Percentiles rank a stretch among this genome's conserved stretches.
phyloP scores from a whole-genome alignment of 2,888 invertebrate species.

The Mechanitis mazaeus region DNA sequence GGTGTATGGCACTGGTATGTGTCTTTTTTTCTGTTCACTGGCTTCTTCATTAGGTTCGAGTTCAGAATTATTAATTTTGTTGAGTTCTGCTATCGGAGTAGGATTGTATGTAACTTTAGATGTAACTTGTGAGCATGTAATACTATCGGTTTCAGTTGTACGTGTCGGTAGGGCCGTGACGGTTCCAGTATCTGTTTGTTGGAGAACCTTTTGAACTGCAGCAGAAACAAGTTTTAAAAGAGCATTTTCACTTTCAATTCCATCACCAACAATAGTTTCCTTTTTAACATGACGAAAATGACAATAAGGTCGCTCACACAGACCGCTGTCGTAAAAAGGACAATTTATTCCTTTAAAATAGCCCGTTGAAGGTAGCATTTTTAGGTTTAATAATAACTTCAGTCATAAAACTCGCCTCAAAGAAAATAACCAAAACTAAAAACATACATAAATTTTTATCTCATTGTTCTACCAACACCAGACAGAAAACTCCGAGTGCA shows the following conservation, averaged over 20 bases:
- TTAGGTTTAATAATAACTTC: slow-evolving; percentile 27
- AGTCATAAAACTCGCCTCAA: slow-evolving; percentile 19
- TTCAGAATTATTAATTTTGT: slow-evolving; percentile 58
- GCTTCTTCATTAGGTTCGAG: slow-evolving; percentile 49
- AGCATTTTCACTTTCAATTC: slow-evolving; percentile 69
- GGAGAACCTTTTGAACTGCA: slow-evolving; percentile 78
- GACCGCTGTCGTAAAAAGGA: slow-evolving; percentile 87
- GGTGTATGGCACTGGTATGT: slow-evolving; percentile 73
- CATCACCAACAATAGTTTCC: slow-evolving; percentile 72
- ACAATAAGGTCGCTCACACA: slow-evolving; percentile 93
- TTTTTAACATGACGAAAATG: slow-evolving; percentile 91
- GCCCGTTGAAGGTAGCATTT: slow-evolving; percentile 93
- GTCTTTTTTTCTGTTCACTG: slow-evolving; percentile 58
- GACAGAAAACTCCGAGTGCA: slow-evolving; percentile 10
- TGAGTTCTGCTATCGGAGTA: slow-evolving; percentile 79
- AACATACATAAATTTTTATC: slow-evolving; percentile 20
- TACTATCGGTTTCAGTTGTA: slow-evolving; percentile 29
- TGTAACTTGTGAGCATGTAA: slow-evolving; percentile 41
- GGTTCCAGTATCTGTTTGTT: slow-evolving; percentile 57
- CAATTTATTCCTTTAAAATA: slow-evolving; percentile 91
- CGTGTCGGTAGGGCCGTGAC: slow-evolving; percentile 34
- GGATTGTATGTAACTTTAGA: slow-evolving; percentile 77
- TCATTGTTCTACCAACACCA: slow-evolving; percentile 17
- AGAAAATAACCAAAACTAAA: slow-evolving; percentile 12
- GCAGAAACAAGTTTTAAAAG: slow-evolving; percentile 78